Evolutionary conservation across 2,797 vertebrate species (phyloP).

Genomic region (Buphagus erythrorhynchus): DNA sequence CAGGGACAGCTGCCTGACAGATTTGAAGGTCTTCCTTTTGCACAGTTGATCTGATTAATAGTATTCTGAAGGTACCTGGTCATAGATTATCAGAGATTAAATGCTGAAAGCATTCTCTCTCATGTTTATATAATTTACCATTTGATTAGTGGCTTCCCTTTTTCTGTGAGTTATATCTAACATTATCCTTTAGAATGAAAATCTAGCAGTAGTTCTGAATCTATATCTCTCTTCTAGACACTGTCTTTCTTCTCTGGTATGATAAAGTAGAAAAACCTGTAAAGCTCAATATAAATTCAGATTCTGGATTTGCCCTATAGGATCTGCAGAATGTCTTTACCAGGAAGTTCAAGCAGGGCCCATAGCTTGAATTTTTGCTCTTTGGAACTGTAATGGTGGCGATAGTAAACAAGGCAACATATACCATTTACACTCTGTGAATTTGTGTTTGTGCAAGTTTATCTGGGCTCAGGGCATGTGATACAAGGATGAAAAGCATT

Average conservation of each 20-base stretch:
- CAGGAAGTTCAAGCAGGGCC: background rate
- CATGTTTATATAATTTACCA: background rate
- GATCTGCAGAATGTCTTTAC: background rate
- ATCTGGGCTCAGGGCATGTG: background rate
- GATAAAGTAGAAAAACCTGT: background rate
- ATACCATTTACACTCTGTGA: background rate
- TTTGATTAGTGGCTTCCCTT: background rate
- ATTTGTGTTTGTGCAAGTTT: background rate
- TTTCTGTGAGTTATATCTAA: background rate
- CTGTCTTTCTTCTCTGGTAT: background rate
- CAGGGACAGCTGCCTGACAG: background rate
- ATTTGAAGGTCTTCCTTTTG: constrained; percentile 33
- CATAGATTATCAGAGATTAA: background rate
- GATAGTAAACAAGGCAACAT: background rate
- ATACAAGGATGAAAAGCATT: background rate
- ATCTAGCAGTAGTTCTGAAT: background rate
- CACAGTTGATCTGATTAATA: background rate
- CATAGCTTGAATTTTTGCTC: background rate
- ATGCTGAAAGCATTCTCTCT: background rate
- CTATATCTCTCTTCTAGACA: background rate
- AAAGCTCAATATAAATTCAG: background rate
- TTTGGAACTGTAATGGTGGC: background rate
- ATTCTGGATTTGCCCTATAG: background rate
- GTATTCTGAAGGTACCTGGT: background rate
- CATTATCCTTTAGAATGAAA: background rate